Base-by-base conservation (phyloP, 1,140 invertebrate genomes). In the Cotesia typhae region DNA sequence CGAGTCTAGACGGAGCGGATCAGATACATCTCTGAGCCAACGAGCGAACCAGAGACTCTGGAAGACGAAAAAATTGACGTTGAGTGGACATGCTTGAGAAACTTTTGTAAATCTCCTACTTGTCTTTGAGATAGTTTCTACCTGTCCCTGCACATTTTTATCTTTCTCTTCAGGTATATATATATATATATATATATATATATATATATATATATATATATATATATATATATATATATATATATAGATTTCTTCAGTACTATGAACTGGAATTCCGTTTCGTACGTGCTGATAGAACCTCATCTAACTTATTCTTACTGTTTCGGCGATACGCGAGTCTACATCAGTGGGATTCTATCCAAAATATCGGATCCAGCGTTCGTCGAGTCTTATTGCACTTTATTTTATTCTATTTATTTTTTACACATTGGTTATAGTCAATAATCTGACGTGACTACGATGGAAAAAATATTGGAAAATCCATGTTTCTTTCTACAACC, bases 41-140 rank as follows among this genome's bases (percentile, higher is more conserved):
- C 6, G 4, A 2, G 57, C 17, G 57, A 28, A 14, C 53, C 10
- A 6, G 53, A 59, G 9, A 28, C 57, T 28, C 14, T 59, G 28
- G 17, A 10, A 20, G 17, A 6, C 41, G 41, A 47, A 5, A 6
- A 47, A 20, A 28, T 28, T 59, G 57, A 59, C 17, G 57, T 59
- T 59, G 57, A 59, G 57, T 59, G 57, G 57, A 59, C 57, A 59
- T 59, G 57, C 57, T 59, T 7, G 57, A 59, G 5, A 59, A 59
- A 59, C 14, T 59, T 59, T 20, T 6, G 57, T 5, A 59, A 59
- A 28, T 20, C 57, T 59, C 20, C 14, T 59, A 9, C 57, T 59
- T 59, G 20, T 59, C 57, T 59, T 59, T 20, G 12, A 59, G 9
- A 59, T 20, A 59, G 14, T 59, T 20, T 59, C 28, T 59, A 47